Conservation (phyloP, 2,113 vertebrate genomes). For the Ginglymostoma cirratum region DNA sequence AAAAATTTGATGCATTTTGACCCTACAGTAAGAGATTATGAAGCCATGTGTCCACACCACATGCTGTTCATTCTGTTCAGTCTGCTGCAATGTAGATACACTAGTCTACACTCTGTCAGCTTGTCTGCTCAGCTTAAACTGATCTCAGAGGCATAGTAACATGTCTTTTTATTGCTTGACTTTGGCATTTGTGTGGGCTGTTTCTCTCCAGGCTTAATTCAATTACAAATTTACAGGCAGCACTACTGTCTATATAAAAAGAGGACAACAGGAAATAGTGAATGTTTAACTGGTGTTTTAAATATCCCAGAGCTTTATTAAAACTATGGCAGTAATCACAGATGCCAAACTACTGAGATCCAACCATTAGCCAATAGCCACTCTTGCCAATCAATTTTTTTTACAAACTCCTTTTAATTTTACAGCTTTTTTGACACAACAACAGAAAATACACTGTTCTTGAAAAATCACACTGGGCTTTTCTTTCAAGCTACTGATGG, state of each 20-base stretch:
- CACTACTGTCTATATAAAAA: conserved; percentile 46
- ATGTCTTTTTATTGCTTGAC: conserved; percentile 48
- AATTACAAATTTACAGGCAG: conserved; percentile 48
- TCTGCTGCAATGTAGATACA: neutral
- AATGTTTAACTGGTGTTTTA: neutral
- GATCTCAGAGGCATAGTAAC: conserved; percentile 53
- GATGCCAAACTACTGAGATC: neutral
- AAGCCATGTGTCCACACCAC: neutral
- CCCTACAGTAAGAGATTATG: neutral
- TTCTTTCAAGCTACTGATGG: neutral
- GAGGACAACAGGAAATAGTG: conserved; percentile 35
- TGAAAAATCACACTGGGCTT: conserved; percentile 6
- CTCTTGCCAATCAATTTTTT: conserved; percentile 10
- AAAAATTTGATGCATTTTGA: neutral
- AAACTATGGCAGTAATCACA: neutral
- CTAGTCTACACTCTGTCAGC: neutral
- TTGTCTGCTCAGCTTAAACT: conserved; percentile 43
- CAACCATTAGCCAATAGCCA: conserved; percentile 21
- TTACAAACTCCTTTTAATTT: conserved; percentile 8
- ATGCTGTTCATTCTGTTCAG: conserved; percentile 1
- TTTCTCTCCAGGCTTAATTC: conserved; percentile 49
- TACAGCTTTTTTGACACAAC: neutral
- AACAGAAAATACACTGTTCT: neutral
- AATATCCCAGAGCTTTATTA: conserved; percentile 35
- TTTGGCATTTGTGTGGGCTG: conserved; percentile 49